phyloP scores from a whole-genome alignment of 2,113 vertebrate genomes.

The Pseudonaja textilis region DNA sequence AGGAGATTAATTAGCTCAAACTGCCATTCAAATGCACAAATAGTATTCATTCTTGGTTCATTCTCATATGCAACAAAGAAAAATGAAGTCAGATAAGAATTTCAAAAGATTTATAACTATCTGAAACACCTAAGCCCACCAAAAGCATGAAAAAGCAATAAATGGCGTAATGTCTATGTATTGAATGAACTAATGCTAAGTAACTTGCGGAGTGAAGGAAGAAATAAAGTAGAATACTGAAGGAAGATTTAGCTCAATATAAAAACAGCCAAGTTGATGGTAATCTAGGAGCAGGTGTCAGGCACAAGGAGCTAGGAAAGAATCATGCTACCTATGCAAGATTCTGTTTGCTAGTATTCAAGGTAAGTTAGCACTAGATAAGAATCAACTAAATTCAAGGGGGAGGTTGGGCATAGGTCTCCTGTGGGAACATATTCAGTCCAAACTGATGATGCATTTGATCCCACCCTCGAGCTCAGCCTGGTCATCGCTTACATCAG shows the following conservation, averaged over 20 bases:
- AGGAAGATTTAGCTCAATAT: neutral
- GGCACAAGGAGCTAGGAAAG: neutral
- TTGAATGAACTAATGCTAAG: neutral
- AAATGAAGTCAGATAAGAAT: neutral
- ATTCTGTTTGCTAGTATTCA: neutral
- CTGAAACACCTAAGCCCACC: neutral
- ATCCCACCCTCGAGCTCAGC: neutral
- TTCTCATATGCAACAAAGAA: neutral
- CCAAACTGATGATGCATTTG: neutral
- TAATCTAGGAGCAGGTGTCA: neutral
- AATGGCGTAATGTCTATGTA: neutral
- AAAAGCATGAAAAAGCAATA: neutral
- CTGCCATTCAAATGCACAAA: neutral
- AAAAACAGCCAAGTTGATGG: neutral
- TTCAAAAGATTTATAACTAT: neutral
- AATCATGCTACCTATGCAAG: neutral
- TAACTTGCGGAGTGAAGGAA: neutral
- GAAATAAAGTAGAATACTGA: neutral
- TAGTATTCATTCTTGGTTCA: neutral
- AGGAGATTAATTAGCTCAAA: neutral
- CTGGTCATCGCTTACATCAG: neutral
- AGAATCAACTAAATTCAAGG: neutral
- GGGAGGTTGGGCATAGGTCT: neutral
- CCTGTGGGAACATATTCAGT: neutral
- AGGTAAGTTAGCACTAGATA: neutral